Evolutionary conservation across 37 sponge, comb jelly and placozoan species (phyloP).

Genomic region (Chondrosia reniformis): DNA sequence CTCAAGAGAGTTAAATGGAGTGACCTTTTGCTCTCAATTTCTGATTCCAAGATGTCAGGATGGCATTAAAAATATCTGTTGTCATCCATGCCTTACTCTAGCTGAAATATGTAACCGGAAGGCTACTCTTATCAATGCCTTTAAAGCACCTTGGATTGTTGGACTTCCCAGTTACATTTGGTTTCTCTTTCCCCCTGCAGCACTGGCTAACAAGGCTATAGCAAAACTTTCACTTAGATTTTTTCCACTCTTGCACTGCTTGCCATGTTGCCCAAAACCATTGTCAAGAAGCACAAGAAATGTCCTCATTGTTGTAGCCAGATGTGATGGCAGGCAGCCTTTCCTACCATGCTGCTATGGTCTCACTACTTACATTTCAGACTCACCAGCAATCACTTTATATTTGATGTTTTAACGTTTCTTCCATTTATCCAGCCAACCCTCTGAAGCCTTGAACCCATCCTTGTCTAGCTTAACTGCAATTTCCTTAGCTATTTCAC

Average conservation of each 20-base stretch:
- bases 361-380: conserved; percentile 11
- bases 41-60: conserved; percentile 27
- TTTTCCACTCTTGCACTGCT: conserved; percentile 61
- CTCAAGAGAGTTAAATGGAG: conserved; percentile 44
- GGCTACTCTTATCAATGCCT: conserved; percentile 16
- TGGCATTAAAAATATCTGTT: conserved; percentile 24
- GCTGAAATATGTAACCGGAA: conserved; percentile 34
- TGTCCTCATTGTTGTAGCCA: conserved; percentile 5
- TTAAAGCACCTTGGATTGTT: conserved; percentile 31
- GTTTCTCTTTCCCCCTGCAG: conserved; percentile 44
- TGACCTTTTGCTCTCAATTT: conserved; percentile 22
- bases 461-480: not conserved
- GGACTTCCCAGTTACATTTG: conserved; percentile 37
- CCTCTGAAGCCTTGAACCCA: conserved; percentile 8
- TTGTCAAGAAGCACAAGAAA: conserved; percentile 56
- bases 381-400: conserved; percentile 35
- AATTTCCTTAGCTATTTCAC: not conserved
- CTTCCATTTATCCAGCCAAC: conserved; percentile 20
- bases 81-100: conserved; percentile 34
- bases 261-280: conserved; percentile 48
- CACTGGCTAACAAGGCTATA: conserved; percentile 59
- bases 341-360: conserved; percentile 1
- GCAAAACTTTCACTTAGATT: conserved; percentile 54
- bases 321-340: not conserved
- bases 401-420: conserved; percentile 15